Evolutionary conservation across 2,797 vertebrate species (phyloP).

Genomic region (Toxotes lorentzi): DNA sequence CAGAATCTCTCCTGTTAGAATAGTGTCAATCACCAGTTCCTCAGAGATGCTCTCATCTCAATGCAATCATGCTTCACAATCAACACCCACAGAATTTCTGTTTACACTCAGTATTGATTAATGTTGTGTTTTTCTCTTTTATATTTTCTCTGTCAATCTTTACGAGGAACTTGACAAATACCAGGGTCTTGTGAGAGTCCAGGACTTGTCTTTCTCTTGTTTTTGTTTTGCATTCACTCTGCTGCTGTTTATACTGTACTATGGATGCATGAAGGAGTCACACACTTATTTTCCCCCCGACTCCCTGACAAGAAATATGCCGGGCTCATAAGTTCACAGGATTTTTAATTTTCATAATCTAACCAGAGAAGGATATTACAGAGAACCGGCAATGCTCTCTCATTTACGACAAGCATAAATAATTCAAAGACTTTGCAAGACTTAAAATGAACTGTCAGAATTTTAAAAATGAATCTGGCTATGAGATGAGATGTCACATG

Average conservation of each 20-base stretch:
- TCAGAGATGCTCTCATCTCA: neutral
- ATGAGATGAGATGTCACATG: slow-evolving; percentile 63
- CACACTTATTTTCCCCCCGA: slow-evolving; percentile 8
- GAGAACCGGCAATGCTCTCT: slow-evolving; percentile 26
- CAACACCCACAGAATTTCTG: neutral
- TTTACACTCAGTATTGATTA: neutral
- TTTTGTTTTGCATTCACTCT: slow-evolving; percentile 25
- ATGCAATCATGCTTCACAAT: neutral
- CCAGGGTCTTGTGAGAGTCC: neutral
- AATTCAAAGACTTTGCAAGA: slow-evolving; percentile 74
- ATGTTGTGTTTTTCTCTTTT: neutral
- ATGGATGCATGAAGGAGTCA: slow-evolving; percentile 21
- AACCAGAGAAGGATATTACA: slow-evolving; percentile 54
- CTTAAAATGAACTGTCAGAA: slow-evolving; percentile 70
- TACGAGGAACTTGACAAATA: neutral
- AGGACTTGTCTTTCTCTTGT: neutral
- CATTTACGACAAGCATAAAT: slow-evolving; percentile 59
- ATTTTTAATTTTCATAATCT: slow-evolving; percentile 70
- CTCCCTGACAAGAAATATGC: slow-evolving; percentile 49
- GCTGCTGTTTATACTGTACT: slow-evolving; percentile 31
- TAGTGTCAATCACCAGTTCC: neutral
- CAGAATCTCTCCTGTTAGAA: neutral
- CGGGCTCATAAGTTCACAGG: slow-evolving; percentile 48
- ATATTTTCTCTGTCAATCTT: neutral
- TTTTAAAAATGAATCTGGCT: slow-evolving; percentile 58